A percentile compares a stretch with the other conserved stretches of the same genome.
phyloP scores from a whole-genome alignment of 2,797 vertebrate species.

The Percopsis omiscomaycus region DNA sequence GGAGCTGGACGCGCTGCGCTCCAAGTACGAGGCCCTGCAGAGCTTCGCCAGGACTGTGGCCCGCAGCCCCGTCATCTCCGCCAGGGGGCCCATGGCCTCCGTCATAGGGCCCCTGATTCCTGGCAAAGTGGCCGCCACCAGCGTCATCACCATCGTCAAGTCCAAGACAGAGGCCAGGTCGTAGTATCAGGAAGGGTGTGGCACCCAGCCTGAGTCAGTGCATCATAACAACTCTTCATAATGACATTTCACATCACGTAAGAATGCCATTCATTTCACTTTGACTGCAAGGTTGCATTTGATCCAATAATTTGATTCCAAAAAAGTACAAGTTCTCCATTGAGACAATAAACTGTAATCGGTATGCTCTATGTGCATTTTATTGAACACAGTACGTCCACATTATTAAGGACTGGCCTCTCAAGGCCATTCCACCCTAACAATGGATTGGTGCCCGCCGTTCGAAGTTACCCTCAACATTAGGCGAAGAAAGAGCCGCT shows the following conservation, averaged over 20 bases:
- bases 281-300: too few relatives aligned
- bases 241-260: too few relatives aligned
- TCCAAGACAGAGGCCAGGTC: conserved; percentile 95
- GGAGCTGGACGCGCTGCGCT: conserved; percentile 96
- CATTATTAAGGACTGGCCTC: conserved; percentile 17
- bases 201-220: conserved; percentile 70
- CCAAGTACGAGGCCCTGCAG: conserved; percentile 98
- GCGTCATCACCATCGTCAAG: conserved; percentile 99
- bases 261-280: too few relatives aligned
- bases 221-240: conserved; percentile 58
- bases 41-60: conserved; percentile 98
- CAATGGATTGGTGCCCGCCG: conserved; percentile 21
- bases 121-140: conserved; percentile 96
- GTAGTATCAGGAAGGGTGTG: conserved; percentile 80
- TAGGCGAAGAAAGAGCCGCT: conserved; percentile 8
- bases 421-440: conserved; percentile 45
- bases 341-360: background rate
- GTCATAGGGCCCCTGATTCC: conserved; percentile 90
- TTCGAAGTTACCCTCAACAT: conserved; percentile 7
- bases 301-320: too few relatives aligned
- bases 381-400: conserved; percentile 8
- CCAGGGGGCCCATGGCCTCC: conserved; percentile 83
- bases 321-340: too few relatives aligned
- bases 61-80: conserved; percentile 87
- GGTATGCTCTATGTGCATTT: conserved; percentile 1